phyloP scores from a whole-genome alignment of 1,140 invertebrate genomes.

The Macrocentrus cingulum region DNA sequence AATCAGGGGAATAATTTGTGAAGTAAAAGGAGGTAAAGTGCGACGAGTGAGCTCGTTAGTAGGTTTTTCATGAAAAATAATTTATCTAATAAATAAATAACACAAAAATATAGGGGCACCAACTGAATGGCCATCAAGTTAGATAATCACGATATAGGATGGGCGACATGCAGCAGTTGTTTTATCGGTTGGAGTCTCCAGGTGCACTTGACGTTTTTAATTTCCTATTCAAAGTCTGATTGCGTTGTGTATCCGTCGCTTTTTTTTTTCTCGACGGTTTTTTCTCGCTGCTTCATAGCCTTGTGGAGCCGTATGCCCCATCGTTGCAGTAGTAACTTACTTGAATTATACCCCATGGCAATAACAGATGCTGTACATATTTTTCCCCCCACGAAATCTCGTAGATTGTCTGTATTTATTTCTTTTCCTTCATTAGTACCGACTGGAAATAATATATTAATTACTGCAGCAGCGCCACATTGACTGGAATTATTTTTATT shows the following conservation, averaged over 20 bases:
- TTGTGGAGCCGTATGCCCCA: neutral
- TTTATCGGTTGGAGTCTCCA: constrained; percentile 5
- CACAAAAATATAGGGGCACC: neutral
- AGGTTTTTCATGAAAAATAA: neutral
- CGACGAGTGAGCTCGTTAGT: too few species aligned
- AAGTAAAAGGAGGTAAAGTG: too few species aligned
- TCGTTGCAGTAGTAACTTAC: constrained; percentile 20
- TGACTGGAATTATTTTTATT: neutral
- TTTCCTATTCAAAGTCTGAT: constrained; percentile 40
- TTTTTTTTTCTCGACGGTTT: constrained; percentile 17
- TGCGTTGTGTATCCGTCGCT: constrained; percentile 28
- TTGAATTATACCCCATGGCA: constrained; percentile 20
- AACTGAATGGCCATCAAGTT: too few species aligned
- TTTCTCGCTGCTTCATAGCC: neutral
- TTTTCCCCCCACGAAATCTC: neutral
- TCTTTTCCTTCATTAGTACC: neutral
- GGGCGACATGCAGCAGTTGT: neutral
- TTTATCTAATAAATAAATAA: neutral
- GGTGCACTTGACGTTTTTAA: constrained; percentile 40
- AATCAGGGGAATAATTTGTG: too few species aligned
- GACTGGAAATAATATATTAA: neutral
- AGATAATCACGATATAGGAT: constrained; percentile 16
- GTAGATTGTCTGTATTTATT: neutral
- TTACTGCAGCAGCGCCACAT: neutral
- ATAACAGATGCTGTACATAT: neutral